Percentiles rank a stretch among this genome's conserved stretches.
phyloP scores from a whole-genome alignment of 2,797 vertebrate species.

The Spea hammondii region DNA sequence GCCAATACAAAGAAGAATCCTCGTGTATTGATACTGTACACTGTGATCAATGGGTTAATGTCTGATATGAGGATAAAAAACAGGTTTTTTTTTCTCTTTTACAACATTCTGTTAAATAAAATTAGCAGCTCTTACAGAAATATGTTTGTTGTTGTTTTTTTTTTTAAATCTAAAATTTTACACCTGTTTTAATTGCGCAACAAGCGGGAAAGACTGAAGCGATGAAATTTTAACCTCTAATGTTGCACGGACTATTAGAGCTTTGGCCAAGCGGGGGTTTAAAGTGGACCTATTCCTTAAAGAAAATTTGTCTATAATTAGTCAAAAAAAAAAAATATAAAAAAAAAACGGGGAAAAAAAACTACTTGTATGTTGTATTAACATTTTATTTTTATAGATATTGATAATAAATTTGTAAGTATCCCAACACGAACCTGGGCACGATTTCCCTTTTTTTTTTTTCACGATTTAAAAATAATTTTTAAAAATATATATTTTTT shows the following conservation, averaged over 20 bases:
- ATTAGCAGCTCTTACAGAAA: slow-evolving; percentile 81
- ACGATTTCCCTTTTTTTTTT: too few relatives aligned
- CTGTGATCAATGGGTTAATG: slow-evolving; percentile 58
- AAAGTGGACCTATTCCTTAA: too few relatives aligned
- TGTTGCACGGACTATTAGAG: too few relatives aligned
- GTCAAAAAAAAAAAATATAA: neutral
- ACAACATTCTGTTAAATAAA: slow-evolving; percentile 72
- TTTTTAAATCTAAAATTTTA: slow-evolving; percentile 77
- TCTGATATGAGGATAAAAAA: slow-evolving; percentile 74
- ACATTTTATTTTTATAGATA: too few relatives aligned
- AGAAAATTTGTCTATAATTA: too few relatives aligned
- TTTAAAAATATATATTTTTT: too few relatives aligned
- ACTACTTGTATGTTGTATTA: neutral
- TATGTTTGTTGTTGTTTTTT: slow-evolving; percentile 74
- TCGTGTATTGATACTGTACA: slow-evolving; percentile 76
- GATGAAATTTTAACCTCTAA: too few relatives aligned
- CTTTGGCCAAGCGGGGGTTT: too few relatives aligned
- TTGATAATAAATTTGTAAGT: too few relatives aligned
- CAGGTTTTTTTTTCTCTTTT: slow-evolving; percentile 65
- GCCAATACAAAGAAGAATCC: slow-evolving; percentile 89
- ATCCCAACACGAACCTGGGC: too few relatives aligned
- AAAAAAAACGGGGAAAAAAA: slow-evolving; percentile 60
- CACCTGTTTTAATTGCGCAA: slow-evolving; percentile 60
- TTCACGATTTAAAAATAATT: too few relatives aligned
- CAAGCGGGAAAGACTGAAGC: slow-evolving; percentile 50